These are phyloP conservation scores for Bergia puertoricense DNA, from an alignment of 92 coral and sea anemone species.

Conservation along the genomic window DNA sequence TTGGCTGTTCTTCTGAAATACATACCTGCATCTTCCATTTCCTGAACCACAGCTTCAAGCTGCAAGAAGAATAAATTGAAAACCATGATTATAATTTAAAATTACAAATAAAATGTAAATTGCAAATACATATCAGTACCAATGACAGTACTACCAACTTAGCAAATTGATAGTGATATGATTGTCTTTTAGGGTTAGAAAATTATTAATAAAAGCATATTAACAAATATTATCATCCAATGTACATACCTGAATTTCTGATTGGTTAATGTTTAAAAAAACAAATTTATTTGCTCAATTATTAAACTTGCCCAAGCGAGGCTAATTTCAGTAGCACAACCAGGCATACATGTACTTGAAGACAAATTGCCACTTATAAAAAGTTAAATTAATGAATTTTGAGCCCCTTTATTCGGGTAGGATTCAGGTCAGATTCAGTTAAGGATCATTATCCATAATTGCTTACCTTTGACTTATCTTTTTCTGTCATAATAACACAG, in stretches of 20 bases:
- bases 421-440: no score
- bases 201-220: no score
- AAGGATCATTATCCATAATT: background rate
- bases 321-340: no score
- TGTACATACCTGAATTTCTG: no score
- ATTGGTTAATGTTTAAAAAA: background rate
- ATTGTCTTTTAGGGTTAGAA: no score
- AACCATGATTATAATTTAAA: background rate
- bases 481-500: slow-evolving; percentile 78
- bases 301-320: no score
- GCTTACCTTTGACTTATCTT: slow-evolving; percentile 85
- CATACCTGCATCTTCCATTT: slow-evolving; percentile 52
- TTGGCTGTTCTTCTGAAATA: slow-evolving; percentile 12
- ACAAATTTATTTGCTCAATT: no score
- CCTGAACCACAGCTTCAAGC: slow-evolving; percentile 91
- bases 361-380: background rate
- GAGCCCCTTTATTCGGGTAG: background rate
- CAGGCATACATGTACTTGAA: no score
- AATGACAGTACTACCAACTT: background rate
- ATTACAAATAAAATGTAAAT: background rate
- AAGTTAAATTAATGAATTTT: background rate
- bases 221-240: no score
- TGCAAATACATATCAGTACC: background rate
- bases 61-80: slow-evolving; percentile 28
- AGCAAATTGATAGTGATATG: no score